phyloP scores from a whole-genome alignment of 2,797 vertebrate species.

The Takifugu rubripes region DNA sequence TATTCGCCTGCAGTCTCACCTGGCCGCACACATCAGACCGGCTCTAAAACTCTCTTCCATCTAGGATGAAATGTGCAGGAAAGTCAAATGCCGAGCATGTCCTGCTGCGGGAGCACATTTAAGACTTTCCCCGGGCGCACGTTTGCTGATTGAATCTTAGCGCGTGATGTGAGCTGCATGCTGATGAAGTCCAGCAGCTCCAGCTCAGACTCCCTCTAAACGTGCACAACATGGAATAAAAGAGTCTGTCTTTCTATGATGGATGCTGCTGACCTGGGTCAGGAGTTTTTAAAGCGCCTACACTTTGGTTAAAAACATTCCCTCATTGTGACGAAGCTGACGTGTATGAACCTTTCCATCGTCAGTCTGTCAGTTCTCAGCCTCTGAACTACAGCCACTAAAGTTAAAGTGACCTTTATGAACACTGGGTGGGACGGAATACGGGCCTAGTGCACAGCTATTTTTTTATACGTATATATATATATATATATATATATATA shows the following conservation, averaged over 20 bases:
- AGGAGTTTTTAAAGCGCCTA: too few relatives aligned
- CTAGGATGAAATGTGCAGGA: slow-evolving; percentile 39
- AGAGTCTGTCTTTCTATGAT: neutral
- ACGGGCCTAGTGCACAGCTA: too few relatives aligned
- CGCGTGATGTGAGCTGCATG: slow-evolving; percentile 23
- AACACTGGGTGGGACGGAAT: too few relatives aligned
- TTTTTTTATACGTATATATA: too few relatives aligned
- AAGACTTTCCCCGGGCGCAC: slow-evolving; percentile 29
- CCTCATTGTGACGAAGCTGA: too few relatives aligned
- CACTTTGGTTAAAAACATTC: too few relatives aligned
- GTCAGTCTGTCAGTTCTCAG: neutral
- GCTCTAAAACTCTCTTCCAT: slow-evolving; percentile 22
- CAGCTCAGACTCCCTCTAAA: neutral
- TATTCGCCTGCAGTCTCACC: slow-evolving; percentile 46
- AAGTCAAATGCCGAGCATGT: slow-evolving; percentile 41
- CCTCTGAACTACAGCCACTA: neutral
- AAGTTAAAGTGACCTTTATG: too few relatives aligned
- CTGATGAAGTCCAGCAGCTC: slow-evolving; percentile 23
- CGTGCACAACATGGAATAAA: neutral
- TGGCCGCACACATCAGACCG: slow-evolving; percentile 38
- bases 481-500: too few relatives aligned
- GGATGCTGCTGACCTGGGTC: neutral
- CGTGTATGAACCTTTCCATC: neutral
- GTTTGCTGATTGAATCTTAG: slow-evolving; percentile 36
- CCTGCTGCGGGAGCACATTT: slow-evolving; percentile 28